Base-by-base conservation (phyloP, 2,113 vertebrate genomes). In the Lates calcarifer region DNA sequence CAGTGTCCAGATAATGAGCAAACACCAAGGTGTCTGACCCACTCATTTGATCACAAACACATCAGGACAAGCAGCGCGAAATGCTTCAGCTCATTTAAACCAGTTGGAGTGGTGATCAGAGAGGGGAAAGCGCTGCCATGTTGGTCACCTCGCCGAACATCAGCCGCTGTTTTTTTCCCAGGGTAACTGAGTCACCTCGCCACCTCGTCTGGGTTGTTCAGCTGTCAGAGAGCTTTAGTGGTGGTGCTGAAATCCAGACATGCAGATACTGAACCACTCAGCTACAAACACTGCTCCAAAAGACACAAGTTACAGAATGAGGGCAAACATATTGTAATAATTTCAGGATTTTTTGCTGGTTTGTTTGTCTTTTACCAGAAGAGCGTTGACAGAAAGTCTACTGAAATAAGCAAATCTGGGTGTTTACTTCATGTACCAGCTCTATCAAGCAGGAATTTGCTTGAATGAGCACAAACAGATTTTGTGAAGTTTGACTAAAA, bases 21-120 rank as follows among this genome's bases (percentile, higher is more conserved):
- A 84, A 77, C 86, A 60, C 43, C 35, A 13, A 82, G 41, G 79
- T 72, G 77, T 41, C 89, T 20, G 62, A 71, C 49, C 49, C 60
- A 61, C 67, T 81, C 74, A 85, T 90, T 89, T 89, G 83, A 92
- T 87, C 90, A 82, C 82, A 85, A 81, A 85, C 79, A 85, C 83
- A 84, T 88, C 75, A 66, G 83, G 78, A 60, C 68, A 70, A 82
- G 81, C 24, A 35, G 69, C 62, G 80, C 57, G 51, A 82, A 76
- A 82, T 31, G 55, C 72, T 56, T 74, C 75, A 79, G 75, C 74
- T 87, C 69, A 64, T 87, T 91, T 79, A 79, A 85, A 92, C 77
- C 77, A 60, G 79, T 55, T 76, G 51, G 68, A 79, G 81, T 77
- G 82, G 86, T 24, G 68, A 87, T 87, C 82, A 76, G 71, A 68